A percentile compares a stretch with the other conserved stretches of the same genome.
These are phyloP conservation scores for Drosophila lini DNA, from an alignment of 1,140 invertebrate species.

Conservation along the genomic window DNA sequence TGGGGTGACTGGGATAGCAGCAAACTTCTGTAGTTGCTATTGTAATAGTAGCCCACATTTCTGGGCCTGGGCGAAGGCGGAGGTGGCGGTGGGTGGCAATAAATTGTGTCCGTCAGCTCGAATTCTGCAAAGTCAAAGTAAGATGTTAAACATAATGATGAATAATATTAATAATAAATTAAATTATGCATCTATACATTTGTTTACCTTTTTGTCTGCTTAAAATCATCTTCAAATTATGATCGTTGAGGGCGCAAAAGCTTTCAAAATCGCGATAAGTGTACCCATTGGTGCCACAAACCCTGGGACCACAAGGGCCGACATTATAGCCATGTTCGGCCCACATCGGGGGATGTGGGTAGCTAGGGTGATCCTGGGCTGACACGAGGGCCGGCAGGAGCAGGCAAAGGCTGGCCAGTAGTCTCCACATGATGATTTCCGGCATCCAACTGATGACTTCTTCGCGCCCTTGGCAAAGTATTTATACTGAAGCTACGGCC, in stretches of 20 bases:
- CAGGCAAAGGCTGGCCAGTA: conserved; percentile 8
- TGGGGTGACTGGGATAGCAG: not conserved
- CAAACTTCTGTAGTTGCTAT: conserved; percentile 4
- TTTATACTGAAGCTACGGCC: conserved; percentile 30
- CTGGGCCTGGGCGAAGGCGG: not conserved
- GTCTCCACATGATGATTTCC: conserved; percentile 27
- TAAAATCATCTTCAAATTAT: conserved; percentile 46
- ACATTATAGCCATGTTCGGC: not conserved
- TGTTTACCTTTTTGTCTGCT: conserved; percentile 31
- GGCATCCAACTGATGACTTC: conserved; percentile 30
- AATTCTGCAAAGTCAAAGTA: conserved; percentile 7
- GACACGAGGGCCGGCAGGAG: conserved; percentile 5
- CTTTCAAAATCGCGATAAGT: conserved; percentile 47
- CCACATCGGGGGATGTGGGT: not conserved
- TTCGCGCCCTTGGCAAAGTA: conserved; percentile 22
- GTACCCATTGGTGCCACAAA: conserved; percentile 46
- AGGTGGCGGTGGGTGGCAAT: not conserved
- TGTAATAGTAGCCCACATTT: conserved; percentile 12
- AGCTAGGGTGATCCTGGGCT: conserved; percentile 1
- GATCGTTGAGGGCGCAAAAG: conserved; percentile 35
- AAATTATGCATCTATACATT: not conserved
- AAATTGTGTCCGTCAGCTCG: not conserved
- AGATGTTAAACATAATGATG: too few species aligned
- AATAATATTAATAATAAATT: not conserved
- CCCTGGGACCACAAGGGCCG: conserved; percentile 23